A percentile compares a stretch with the other conserved stretches of the same genome.
phyloP scores from a whole-genome alignment of 2,888 invertebrate species.

The Punctoribates punctum region DNA sequence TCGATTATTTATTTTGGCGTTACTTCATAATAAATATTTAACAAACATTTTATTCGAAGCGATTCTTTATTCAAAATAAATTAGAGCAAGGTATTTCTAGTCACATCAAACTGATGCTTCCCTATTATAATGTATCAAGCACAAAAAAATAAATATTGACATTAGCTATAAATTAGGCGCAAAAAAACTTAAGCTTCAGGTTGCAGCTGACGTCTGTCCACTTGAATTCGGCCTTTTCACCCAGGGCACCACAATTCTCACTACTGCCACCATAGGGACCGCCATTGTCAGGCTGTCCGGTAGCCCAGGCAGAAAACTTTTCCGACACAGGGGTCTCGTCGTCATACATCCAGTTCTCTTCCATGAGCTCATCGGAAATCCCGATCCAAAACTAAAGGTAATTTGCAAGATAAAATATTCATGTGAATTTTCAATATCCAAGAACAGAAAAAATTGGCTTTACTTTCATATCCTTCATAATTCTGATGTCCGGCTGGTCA shows the following conservation, averaged over 20 bases:
- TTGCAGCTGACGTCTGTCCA: constrained; percentile 33
- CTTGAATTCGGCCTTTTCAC: constrained; percentile 18
- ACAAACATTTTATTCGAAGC: no score
- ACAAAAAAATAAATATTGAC: not conserved
- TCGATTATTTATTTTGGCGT: no score
- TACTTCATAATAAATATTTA: no score
- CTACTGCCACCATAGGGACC: constrained; percentile 1
- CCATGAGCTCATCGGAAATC: constrained; percentile 11
- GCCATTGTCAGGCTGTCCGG: constrained; percentile 35
- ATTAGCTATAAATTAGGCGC: constrained; percentile 23
- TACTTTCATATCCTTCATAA: not conserved
- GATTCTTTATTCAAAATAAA: no score
- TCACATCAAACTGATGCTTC: no score
- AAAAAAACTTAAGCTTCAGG: constrained; percentile 21
- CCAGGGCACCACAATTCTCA: constrained; percentile 36
- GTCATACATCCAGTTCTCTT: constrained; percentile 32
- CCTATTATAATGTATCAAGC: no score
- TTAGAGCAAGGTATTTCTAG: no score
- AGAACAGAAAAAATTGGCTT: no score
- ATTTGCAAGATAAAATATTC: no score
- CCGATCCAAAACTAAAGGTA: constrained; percentile 21
- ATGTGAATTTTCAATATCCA: no score
- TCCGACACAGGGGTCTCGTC: constrained; percentile 32
- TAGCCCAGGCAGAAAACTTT: constrained; percentile 38
- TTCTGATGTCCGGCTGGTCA: not conserved